Evolutionary conservation across 2,888 invertebrate genomes (phyloP).

Genomic region (Drosophila affinis): DNA sequence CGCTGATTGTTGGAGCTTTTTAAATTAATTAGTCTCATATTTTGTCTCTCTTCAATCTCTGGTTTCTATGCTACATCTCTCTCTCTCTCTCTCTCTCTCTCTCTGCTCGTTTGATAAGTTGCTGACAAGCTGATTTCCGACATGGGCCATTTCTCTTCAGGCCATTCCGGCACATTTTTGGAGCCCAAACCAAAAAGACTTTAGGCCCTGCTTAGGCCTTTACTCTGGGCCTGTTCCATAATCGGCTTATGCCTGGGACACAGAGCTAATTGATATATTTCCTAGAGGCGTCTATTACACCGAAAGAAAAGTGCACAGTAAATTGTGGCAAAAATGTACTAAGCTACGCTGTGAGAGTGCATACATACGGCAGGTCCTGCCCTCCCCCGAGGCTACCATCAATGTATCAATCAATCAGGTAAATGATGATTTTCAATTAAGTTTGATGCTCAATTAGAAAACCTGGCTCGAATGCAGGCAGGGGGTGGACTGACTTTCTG

Average conservation of each 20-base stretch:
- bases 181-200: constrained; percentile 30
- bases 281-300: background rate
- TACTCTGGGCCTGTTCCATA: constrained; percentile 41
- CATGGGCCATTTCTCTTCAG: constrained; percentile 63
- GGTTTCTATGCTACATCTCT: background rate
- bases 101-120: constrained; percentile 59
- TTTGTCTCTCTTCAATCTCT: constrained; percentile 36
- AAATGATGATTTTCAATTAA: constrained; percentile 59
- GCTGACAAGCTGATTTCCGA: constrained; percentile 71
- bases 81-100: constrained; percentile 6
- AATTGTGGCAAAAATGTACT: background rate
- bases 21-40: constrained; percentile 73
- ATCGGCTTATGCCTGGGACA: constrained; percentile 66
- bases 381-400: no score
- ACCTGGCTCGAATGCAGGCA: constrained; percentile 1
- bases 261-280: constrained; percentile 61
- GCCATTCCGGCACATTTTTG: constrained; percentile 16
- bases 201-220: constrained; percentile 39
- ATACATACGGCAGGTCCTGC: background rate
- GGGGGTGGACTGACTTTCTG: constrained; percentile 17
- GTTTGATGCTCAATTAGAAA: constrained; percentile 42
- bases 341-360: background rate
- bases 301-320: background rate
- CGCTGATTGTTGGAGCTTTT: constrained; percentile 63
- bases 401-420: constrained; percentile 52